A percentile compares a stretch with the other conserved stretches of the same genome.
Conservation (phyloP, 2,888 invertebrate species). For the Phalangium opilio region DNA sequence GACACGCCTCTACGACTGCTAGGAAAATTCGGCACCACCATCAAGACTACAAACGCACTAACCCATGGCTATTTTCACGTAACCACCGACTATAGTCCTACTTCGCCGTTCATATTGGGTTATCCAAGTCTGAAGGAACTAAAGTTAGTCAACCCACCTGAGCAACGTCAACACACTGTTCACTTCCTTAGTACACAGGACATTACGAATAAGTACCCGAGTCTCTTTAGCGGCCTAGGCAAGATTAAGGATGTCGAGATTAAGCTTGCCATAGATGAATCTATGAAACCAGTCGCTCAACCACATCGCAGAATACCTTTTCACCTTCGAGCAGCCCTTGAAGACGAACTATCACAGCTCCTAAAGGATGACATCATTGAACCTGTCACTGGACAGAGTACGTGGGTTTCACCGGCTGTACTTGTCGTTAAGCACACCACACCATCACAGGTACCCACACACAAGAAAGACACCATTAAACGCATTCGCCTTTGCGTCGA, state of each 20-base stretch:
- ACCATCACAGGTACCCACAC: too few species aligned
- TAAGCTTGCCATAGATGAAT: constrained; percentile 10
- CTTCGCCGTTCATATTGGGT: too few species aligned
- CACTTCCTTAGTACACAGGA: too few species aligned
- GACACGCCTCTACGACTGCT: too few species aligned
- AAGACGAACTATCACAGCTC: background rate
- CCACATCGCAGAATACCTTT: constrained; percentile 18
- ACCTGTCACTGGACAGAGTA: background rate
- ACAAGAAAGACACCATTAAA: too few species aligned
- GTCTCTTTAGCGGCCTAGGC: background rate
- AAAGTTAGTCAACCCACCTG: too few species aligned
- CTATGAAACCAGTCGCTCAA: constrained; percentile 12
- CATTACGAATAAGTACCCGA: background rate
- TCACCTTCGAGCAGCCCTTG: constrained; percentile 14
- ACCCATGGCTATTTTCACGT: too few species aligned
- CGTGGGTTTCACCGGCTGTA: background rate
- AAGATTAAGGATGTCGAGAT: constrained; percentile 6
- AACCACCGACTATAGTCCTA: too few species aligned
- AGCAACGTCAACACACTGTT: too few species aligned
- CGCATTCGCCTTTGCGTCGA: background rate
- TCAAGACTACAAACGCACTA: too few species aligned
- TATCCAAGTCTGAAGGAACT: too few species aligned
- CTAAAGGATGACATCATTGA: background rate
- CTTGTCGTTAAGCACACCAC: background rate
- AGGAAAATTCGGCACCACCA: too few species aligned